Conservation (phyloP, 2,113 vertebrate genomes). For the Vidua macroura region DNA sequence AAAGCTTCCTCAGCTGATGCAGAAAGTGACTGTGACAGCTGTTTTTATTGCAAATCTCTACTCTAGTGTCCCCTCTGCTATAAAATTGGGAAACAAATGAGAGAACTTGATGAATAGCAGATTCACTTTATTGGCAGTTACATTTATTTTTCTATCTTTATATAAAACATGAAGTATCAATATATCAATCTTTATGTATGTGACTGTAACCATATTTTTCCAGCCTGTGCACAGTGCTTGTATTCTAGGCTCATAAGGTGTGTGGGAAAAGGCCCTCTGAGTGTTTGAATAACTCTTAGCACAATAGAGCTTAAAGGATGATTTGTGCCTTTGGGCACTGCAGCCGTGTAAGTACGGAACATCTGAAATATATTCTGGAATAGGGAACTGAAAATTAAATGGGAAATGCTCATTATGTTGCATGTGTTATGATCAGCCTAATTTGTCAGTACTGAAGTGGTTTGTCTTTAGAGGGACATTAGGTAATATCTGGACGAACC, state of each 20-base stretch:
- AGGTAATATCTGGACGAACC: background rate
- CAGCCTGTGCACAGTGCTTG: background rate
- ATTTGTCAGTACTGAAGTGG: constrained; percentile 5
- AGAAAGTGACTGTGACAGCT: background rate
- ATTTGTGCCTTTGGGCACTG: constrained; percentile 26
- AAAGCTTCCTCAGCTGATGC: background rate
- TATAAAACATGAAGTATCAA: constrained; percentile 16
- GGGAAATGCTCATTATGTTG: constrained; percentile 37
- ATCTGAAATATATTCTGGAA: constrained; percentile 16
- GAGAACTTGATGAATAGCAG: constrained; percentile 17
- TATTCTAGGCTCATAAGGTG: background rate
- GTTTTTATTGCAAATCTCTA: background rate
- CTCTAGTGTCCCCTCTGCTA: background rate
- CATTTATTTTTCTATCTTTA: constrained; percentile 45
- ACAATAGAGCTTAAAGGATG: background rate
- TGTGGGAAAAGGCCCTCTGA: constrained; percentile 19
- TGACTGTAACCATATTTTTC: constrained; percentile 26
- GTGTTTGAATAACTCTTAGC: constrained; percentile 2
- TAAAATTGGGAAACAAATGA: constrained; percentile 28
- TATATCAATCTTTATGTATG: constrained; percentile 34
- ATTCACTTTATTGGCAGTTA: constrained; percentile 44
- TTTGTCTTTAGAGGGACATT: background rate
- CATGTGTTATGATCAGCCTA: constrained; percentile 9
- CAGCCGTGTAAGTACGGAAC: background rate
- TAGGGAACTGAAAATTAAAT: constrained; percentile 19